These are phyloP conservation scores for Choristoneura rosaceana DNA, from an alignment of 2,888 invertebrate genomes.

Conservation along the genomic window DNA sequence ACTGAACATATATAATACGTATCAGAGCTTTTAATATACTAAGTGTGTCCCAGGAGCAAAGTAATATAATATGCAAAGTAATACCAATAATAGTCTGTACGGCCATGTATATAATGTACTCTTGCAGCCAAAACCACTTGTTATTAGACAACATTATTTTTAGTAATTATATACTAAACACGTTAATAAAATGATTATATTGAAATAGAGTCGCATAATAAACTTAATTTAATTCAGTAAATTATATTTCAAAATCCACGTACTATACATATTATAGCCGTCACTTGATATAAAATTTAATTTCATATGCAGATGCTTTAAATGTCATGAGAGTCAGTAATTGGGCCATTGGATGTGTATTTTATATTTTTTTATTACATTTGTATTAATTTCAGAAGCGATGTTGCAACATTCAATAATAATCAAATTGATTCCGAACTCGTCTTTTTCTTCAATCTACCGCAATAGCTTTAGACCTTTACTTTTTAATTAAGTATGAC, in stretches of 20 bases:
- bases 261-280: background rate
- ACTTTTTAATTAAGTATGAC: slow-evolving; percentile 18
- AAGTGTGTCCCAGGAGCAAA: background rate
- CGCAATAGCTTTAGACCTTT: background rate
- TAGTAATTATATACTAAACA: background rate
- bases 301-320: background rate
- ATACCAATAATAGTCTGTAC: background rate
- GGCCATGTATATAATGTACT: background rate
- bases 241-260: background rate
- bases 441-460: slow-evolving; percentile 4
- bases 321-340: background rate
- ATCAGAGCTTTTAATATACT: background rate
- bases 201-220: background rate
- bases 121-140: background rate
- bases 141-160: background rate
- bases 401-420: slow-evolving; percentile 3
- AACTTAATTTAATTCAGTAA: background rate
- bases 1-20: background rate
- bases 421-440: background rate
- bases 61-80: background rate
- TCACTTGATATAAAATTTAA: background rate
- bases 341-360: slow-evolving; percentile 16
- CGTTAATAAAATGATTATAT: slow-evolving; percentile 1
- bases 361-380: slow-evolving; percentile 2
- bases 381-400: slow-evolving; percentile 10